Evolutionary conservation across 2,888 invertebrate species (phyloP), one percentile per base, ranked within the genome.

Genomic region (Sinopyrophorus schimmeli): DNA sequence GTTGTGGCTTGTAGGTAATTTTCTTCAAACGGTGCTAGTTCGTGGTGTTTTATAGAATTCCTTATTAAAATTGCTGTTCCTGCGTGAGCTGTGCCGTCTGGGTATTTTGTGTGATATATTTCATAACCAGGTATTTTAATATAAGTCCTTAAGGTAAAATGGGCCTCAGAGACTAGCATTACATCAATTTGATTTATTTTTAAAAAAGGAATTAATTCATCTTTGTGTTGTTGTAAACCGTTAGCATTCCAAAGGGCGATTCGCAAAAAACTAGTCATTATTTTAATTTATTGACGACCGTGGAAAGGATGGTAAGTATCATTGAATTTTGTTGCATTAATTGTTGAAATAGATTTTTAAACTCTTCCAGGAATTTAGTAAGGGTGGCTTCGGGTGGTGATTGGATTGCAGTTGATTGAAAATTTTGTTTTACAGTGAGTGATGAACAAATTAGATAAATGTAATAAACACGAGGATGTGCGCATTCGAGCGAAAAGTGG

Each of bases 311-410:
- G 16, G 6, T 30, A 16, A 30, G 15, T 3, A 16, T 28, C 2
- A 28, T n/a, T 2, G 14, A 3, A 14, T 32, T 32, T 17, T 18
- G 32, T 32, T 32, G 3, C 11, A 32, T 11, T 17, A 30, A 10
- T 6, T 16, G 30, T 9, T 30, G 7, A n/a, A 30, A 30, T 3
- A 30, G 15, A 6, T 14, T 17, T 32, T 32, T 32, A 9, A 32
- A 32, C n/a, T 32, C 18, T 2, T 32, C 20, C 10, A 32, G 10
- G 17, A 32, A 32, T 4, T 32, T 32, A n/a, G 28, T 28, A 11
- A 28, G 11, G 3, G 14, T 28, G 3, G 15, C 7, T 28, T 28
- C 28, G n/a, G 28, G 14, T 3, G 28, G 14, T 28, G 28, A 2
- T 7, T 14, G 5, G 14, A 11, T 6, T 15, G 14, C 15, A 14